phyloP scores from a whole-genome alignment of 2,888 invertebrate species.

The Xiphydria camelus region DNA sequence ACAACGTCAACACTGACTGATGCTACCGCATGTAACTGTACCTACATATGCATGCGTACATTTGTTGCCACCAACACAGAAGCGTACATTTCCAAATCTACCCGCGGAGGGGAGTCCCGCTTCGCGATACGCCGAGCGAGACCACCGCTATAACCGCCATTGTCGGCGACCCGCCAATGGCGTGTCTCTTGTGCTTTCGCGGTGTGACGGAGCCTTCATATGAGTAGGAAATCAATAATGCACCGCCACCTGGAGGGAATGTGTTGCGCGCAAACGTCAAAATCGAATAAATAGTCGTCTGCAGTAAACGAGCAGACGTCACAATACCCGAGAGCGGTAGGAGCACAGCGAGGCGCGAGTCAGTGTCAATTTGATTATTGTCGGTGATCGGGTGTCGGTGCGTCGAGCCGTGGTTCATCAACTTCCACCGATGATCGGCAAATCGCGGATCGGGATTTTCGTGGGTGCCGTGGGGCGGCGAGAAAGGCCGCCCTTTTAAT shows the following conservation, averaged over 20 bases:
- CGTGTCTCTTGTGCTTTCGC: no score
- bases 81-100: no score
- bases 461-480: slow-evolving; percentile 51
- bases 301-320: slow-evolving; percentile 39
- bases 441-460: slow-evolving; percentile 24
- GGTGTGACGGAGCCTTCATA: no score
- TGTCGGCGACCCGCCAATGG: no score
- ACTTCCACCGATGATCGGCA: slow-evolving; percentile 12
- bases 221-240: slow-evolving; percentile 18
- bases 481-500: slow-evolving; percentile 52
- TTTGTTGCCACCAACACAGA: no score
- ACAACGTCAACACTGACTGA: no score
- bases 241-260: slow-evolving; percentile 29
- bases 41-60: no score
- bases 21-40: no score
- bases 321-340: slow-evolving; percentile 28
- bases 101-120: no score
- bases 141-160: no score
- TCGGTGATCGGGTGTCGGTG: not conserved
- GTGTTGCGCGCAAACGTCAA: slow-evolving; percentile 48
- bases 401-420: slow-evolving; percentile 11
- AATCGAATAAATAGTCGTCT: slow-evolving; percentile 49
- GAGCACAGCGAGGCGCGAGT: slow-evolving; percentile 24
- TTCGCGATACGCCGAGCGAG: no score
- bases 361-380: slow-evolving; percentile 31